Conservation (phyloP, 2,888 invertebrate genomes). For the Polyommatus icarus region DNA sequence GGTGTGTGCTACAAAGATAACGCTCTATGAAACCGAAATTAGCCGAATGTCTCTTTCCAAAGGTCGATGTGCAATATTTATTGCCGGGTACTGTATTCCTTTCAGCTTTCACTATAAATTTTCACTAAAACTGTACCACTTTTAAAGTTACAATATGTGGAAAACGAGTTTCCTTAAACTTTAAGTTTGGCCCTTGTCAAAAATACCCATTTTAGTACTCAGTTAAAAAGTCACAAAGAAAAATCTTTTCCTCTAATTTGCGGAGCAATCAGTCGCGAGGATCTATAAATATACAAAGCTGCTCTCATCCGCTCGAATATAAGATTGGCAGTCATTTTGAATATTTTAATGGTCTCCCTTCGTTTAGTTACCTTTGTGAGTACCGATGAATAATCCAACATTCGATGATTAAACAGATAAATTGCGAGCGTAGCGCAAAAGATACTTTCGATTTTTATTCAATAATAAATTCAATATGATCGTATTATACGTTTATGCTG, state of each 20-base stretch:
- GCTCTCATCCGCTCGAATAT: conserved; percentile 43
- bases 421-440: conserved; percentile 9
- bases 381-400: conserved; percentile 52
- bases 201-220: too few relatives aligned
- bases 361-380: conserved; percentile 49
- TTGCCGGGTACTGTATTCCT: too few relatives aligned
- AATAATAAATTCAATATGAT: conserved; percentile 20
- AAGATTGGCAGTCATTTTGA: conserved; percentile 50
- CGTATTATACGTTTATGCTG: conserved; percentile 5
- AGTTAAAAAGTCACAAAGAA: background rate
- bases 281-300: conserved; percentile 19
- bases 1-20: too few relatives aligned
- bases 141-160: too few relatives aligned
- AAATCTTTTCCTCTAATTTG: conserved; percentile 4
- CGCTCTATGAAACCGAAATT: too few relatives aligned
- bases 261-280: conserved; percentile 7
- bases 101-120: too few relatives aligned
- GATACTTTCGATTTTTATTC: conserved; percentile 22
- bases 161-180: too few relatives aligned
- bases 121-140: too few relatives aligned
- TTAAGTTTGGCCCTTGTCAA: too few relatives aligned
- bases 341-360: conserved; percentile 52
- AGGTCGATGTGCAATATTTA: too few relatives aligned
- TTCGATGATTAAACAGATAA: conserved; percentile 31
- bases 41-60: too few relatives aligned